Percentiles rank a stretch among this genome's conserved stretches.
phyloP scores from a whole-genome alignment of 37 sponge, comb jelly and placozoan species.

The Chondrosia reniformis region DNA sequence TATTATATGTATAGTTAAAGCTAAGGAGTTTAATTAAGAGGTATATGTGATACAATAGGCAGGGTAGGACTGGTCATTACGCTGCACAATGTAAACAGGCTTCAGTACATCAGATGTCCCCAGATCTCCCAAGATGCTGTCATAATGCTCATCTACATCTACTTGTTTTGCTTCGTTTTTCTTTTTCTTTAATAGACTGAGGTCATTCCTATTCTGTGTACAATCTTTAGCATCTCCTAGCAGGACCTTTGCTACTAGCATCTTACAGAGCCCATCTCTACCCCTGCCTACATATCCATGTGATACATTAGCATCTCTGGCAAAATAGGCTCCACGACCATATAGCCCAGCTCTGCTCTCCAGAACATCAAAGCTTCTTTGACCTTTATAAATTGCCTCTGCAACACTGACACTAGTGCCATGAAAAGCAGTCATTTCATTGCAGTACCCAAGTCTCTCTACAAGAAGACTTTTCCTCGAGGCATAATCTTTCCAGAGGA shows the following conservation, averaged over 20 bases:
- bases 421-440: slow-evolving; percentile 35
- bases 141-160: background rate
- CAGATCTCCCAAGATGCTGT: background rate
- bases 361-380: slow-evolving; percentile 47
- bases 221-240: no score
- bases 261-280: background rate
- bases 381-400: slow-evolving; percentile 37
- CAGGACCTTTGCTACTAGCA: background rate
- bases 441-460: background rate
- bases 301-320: slow-evolving; percentile 50
- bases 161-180: no score
- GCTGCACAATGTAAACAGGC: slow-evolving; percentile 5
- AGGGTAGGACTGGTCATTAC: slow-evolving; percentile 21
- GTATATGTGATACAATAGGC: slow-evolving; percentile 9
- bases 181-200: no score
- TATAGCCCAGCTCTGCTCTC: slow-evolving; percentile 40
- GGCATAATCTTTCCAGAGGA: slow-evolving; percentile 11
- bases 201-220: no score
- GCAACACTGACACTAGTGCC: slow-evolving; percentile 46
- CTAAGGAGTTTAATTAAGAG: no score
- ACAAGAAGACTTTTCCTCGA: background rate
- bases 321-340: slow-evolving; percentile 65
- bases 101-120: no score
- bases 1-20: no score
- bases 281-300: slow-evolving; percentile 37